A percentile compares a stretch with the other conserved stretches of the same genome.
phyloP scores from a whole-genome alignment of 2,113 vertebrate genomes.

The Puma concolor region DNA sequence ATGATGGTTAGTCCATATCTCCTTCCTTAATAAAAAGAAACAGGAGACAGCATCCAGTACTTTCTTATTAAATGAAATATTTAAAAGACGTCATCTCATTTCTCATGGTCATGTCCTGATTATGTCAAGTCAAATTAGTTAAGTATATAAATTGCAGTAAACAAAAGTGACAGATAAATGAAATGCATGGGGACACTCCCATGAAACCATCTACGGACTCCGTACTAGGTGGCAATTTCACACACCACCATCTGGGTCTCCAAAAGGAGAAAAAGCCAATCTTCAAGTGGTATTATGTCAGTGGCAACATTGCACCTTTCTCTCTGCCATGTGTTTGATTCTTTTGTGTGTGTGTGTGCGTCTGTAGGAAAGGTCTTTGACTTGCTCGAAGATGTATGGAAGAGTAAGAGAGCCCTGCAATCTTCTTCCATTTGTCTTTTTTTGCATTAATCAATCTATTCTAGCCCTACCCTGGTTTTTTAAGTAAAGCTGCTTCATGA shows the following conservation, averaged over 20 bases:
- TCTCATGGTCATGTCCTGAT: slow-evolving; percentile 86
- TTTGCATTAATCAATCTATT: not conserved
- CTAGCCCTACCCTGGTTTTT: not conserved
- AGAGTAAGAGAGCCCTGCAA: not conserved
- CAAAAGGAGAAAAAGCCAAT: slow-evolving; percentile 48
- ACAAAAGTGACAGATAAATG: slow-evolving; percentile 87
- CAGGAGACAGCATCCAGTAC: slow-evolving; percentile 40
- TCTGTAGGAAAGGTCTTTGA: not conserved
- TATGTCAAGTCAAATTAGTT: slow-evolving; percentile 88
- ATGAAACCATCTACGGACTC: slow-evolving; percentile 50
- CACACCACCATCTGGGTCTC: slow-evolving; percentile 28
- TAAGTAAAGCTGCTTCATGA: not conserved
- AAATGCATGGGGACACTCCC: slow-evolving; percentile 73
- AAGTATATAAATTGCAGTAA: slow-evolving; percentile 85
- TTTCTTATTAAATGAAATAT: slow-evolving; percentile 86
- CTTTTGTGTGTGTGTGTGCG: not conserved
- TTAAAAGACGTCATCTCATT: slow-evolving; percentile 84
- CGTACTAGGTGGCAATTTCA: not conserved
- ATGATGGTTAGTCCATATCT: slow-evolving; percentile 65
- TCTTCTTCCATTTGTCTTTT: not conserved
- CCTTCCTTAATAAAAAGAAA: slow-evolving; percentile 80
- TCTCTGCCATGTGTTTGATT: not conserved
- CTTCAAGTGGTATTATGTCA: not conserved
- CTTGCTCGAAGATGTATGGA: not conserved
- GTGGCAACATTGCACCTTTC: not conserved